A percentile compares a stretch with the other conserved stretches of the same genome.
These are phyloP conservation scores for Isotomurus palustris DNA, from an alignment of 2,888 invertebrate species.

Conservation along the genomic window DNA sequence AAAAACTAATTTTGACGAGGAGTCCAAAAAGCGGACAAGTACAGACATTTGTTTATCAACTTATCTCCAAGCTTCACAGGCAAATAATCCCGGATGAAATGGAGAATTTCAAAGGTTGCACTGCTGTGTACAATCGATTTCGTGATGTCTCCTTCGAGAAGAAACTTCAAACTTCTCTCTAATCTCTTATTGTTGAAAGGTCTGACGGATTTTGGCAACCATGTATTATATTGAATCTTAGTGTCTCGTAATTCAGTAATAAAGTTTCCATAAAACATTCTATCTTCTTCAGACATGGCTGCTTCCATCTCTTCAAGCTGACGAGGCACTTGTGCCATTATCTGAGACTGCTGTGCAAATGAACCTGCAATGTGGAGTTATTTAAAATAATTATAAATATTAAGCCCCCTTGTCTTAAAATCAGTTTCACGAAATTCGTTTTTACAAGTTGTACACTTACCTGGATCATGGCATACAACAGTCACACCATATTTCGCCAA, in stretches of 20 bases:
- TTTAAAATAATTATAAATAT: slow-evolving; percentile 7
- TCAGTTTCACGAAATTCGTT: neutral
- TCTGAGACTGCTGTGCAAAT: slow-evolving; percentile 64
- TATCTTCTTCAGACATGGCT: slow-evolving; percentile 60
- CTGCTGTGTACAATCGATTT: too few relatives aligned
- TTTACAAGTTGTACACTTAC: slow-evolving; percentile 47
- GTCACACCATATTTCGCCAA: slow-evolving; percentile 64
- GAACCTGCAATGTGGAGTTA: slow-evolving; percentile 56
- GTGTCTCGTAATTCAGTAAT: slow-evolving; percentile 51
- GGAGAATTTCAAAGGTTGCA: too few relatives aligned
- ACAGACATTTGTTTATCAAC: too few relatives aligned
- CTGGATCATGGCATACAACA: slow-evolving; percentile 71
- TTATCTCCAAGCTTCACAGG: too few relatives aligned
- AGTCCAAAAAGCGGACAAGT: too few relatives aligned
- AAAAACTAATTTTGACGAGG: too few relatives aligned
- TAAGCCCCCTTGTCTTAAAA: neutral
- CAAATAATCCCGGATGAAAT: too few relatives aligned
- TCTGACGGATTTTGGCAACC: too few relatives aligned
- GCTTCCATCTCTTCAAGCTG: slow-evolving; percentile 63
- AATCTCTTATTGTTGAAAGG: slow-evolving; percentile 13
- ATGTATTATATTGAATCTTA: too few relatives aligned
- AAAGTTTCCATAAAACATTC: slow-evolving; percentile 61
- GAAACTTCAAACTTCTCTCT: slow-evolving; percentile 11
- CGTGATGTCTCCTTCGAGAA: slow-evolving; percentile 34
- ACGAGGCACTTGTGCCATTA: slow-evolving; percentile 61